Evolutionary conservation across 2,113 vertebrate species (phyloP).

Genomic region (Rhinogobius similis): DNA sequence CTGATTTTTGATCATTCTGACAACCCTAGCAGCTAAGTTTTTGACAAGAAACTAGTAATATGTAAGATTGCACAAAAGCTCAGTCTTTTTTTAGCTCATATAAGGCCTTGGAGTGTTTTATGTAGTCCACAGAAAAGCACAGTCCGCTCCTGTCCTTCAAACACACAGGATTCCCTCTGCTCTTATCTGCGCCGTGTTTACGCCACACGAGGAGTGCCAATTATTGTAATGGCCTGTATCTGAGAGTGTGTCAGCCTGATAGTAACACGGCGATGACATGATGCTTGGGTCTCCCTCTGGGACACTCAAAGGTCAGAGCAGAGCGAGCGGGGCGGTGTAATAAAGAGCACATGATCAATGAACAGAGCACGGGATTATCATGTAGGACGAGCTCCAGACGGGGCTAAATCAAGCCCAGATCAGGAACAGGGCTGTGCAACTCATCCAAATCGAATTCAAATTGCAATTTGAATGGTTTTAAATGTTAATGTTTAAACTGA

Average conservation of each 20-base stretch:
- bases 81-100: background rate
- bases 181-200: constrained; percentile 16
- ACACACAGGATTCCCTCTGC: constrained; percentile 7
- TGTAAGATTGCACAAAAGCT: background rate
- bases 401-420: background rate
- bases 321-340: background rate
- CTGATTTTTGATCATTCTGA: too few relatives aligned
- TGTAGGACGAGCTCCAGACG: background rate
- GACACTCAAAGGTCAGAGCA: constrained; percentile 14
- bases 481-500: too few relatives aligned
- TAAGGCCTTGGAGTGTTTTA: background rate
- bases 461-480: too few relatives aligned
- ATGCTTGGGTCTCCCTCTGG: constrained; percentile 5
- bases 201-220: constrained; percentile 30
- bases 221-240: constrained; percentile 34
- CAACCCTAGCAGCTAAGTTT: too few relatives aligned
- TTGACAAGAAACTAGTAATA: too few relatives aligned
- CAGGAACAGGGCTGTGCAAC: too few relatives aligned
- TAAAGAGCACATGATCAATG: background rate
- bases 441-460: too few relatives aligned
- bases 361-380: background rate
- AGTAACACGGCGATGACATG: constrained; percentile 13
- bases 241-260: background rate
- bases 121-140: constrained; percentile 18
- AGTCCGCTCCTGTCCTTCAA: constrained; percentile 17